Evolutionary conservation across 2,888 invertebrate species (phyloP), one percentile per base, ranked within the genome.

Genomic region (Nomada ferruginata): DNA sequence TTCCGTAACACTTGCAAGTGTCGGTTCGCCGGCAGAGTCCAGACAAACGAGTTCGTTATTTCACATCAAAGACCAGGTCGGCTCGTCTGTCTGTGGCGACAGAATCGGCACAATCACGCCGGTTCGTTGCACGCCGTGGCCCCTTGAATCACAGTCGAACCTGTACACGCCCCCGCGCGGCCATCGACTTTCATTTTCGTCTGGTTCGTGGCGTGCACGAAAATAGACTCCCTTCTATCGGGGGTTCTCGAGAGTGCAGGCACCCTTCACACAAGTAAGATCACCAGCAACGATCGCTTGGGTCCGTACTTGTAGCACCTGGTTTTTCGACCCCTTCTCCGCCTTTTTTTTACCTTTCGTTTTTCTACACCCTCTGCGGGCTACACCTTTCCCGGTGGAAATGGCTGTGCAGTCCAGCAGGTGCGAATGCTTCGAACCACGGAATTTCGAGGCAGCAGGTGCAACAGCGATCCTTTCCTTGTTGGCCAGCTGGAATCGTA

Each of bases 391-490:
- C 47, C 47, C 47, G 13, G 47, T 47, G 13, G 44, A 11, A 15
- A 11, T 15, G 47, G 47, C 15, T 23, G 36, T 52, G 59, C 23
- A 20, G 59, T 5, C 18, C 18, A 44, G 79, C 87, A 87, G 87
- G 86, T 87, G 87, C 59, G 57, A 82, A 72, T 79, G 74, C 71
- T 57, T 72, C 47, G 42, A 29, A 36, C 13, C 66, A 50, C 55
- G 72, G 80, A 80, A 86, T 87, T 86, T 75, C 57, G 60, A 68
- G 79, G 78, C 82, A 15, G 66, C 82, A 86, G 83, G 78, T 86
- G 83, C 66, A 53, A 59, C 61, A 61, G 70, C 57, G 36, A 18
- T n/a, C 63, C 13, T 63, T 60, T 84, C 57, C 26, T 26, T 1
- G 9, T n/a, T 36, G 36, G 7, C 53, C n/a, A 10, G 53, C 4